phyloP scores from a whole-genome alignment of 2,888 invertebrate genomes.

The Drosophila pseudotakahashii region DNA sequence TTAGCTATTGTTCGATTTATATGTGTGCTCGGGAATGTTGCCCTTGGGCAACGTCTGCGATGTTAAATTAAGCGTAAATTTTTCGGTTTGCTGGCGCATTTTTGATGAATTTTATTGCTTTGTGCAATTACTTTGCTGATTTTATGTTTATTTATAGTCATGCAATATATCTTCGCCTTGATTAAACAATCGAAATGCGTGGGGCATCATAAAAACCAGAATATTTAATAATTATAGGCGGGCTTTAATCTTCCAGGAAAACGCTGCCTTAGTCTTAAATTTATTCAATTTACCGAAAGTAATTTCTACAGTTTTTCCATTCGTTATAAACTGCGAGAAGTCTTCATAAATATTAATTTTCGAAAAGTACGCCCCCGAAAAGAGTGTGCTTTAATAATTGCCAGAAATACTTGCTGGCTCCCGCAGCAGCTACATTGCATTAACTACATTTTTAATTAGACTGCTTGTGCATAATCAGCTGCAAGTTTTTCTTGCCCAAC shows the following conservation, averaged over 20 bases:
- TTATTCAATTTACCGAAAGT: slow-evolving; percentile 3
- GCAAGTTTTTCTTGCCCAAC: slow-evolving; percentile 37
- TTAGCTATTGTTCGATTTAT: slow-evolving; percentile 70
- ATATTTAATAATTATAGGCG: slow-evolving; percentile 1
- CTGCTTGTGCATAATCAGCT: slow-evolving; percentile 68
- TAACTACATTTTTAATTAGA: slow-evolving; percentile 72
- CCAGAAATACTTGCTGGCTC: slow-evolving; percentile 15
- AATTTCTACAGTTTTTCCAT: background rate
- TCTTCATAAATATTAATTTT: slow-evolving; percentile 19
- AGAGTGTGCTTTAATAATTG: slow-evolving; percentile 43
- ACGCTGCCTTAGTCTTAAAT: background rate
- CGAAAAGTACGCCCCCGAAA: slow-evolving; percentile 1
- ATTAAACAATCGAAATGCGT: slow-evolving; percentile 32
- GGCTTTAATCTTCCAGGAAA: background rate
- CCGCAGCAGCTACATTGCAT: slow-evolving; percentile 44
- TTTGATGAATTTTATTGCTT: slow-evolving; percentile 70
- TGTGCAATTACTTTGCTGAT: slow-evolving; percentile 57
- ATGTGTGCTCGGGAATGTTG: slow-evolving; percentile 14
- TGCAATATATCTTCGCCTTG: slow-evolving; percentile 23
- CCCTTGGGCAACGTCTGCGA: slow-evolving; percentile 52
- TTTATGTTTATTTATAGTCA: slow-evolving; percentile 46
- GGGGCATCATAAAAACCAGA: slow-evolving; percentile 4
- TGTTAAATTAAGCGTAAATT: slow-evolving; percentile 71
- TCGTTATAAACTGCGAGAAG: background rate
- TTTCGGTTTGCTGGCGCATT: slow-evolving; percentile 48